These are phyloP conservation scores for Passer domesticus DNA, from an alignment of 2,113 vertebrate genomes.

Conservation along the genomic window DNA sequence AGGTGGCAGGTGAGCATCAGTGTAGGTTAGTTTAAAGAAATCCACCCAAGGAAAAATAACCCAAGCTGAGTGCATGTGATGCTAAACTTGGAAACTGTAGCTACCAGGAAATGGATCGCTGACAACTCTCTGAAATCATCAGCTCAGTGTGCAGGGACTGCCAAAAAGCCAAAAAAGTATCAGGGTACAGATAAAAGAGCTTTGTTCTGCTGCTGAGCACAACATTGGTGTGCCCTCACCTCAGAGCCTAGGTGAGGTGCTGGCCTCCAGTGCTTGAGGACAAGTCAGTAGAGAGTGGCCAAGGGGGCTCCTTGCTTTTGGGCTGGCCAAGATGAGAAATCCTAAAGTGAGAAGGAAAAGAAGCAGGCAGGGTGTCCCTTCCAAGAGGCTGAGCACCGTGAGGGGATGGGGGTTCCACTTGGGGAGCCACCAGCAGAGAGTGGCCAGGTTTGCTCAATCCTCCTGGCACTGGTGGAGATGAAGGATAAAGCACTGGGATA, in stretches of 20 bases:
- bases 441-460: background rate
- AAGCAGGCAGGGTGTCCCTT: background rate
- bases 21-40: background rate
- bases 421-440: background rate
- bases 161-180: background rate
- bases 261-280: background rate
- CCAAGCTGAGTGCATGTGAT: background rate
- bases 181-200: background rate
- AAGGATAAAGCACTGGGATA: background rate
- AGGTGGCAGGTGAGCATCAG: background rate
- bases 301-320: background rate
- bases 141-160: background rate
- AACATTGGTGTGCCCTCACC: background rate
- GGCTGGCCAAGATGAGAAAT: background rate
- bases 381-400: rapidly evolving
- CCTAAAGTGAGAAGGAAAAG: background rate
- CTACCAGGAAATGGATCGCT: background rate
- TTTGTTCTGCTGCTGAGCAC: background rate
- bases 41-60: background rate
- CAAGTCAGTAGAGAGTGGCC: background rate
- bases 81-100: background rate
- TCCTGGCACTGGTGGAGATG: background rate
- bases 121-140: background rate
- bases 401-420: background rate
- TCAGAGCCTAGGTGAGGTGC: background rate